Percentiles rank a stretch among this genome's conserved stretches.
Evolutionary conservation across 2,888 invertebrate species (phyloP).

Genomic region (Camptogramma bilineatum): DNA sequence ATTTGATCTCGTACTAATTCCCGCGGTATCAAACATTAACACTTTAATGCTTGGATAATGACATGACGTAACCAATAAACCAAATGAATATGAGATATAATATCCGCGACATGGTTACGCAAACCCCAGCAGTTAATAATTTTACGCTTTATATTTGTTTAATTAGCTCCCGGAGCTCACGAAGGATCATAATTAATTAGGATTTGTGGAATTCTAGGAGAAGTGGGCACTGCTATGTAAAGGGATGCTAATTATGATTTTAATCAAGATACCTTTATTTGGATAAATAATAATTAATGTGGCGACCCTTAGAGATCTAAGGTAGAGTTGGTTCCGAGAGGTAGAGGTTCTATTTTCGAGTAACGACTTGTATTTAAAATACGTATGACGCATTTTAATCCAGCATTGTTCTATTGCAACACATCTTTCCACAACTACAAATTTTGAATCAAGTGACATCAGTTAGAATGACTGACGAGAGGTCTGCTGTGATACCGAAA

Average conservation of each 20-base stretch:
- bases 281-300: slow-evolving; percentile 4
- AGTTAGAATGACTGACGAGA: too few species aligned
- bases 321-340: background rate
- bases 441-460: too few species aligned
- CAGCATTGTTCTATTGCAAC: background rate
- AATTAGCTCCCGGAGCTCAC: slow-evolving; percentile 26
- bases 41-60: background rate
- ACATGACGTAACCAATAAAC: background rate
- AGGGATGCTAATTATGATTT: slow-evolving; percentile 18
- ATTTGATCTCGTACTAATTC: background rate
- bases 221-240: slow-evolving; percentile 18
- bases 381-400: background rate
- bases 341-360: background rate
- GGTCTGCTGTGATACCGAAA: background rate
- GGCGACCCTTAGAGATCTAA: background rate
- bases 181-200: slow-evolving; percentile 36
- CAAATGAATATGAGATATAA: slow-evolving; percentile 3
- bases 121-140: slow-evolving; percentile 18
- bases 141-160: slow-evolving; percentile 31
- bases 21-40: background rate
- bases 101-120: background rate
- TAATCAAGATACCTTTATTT: slow-evolving; percentile 7
- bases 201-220: slow-evolving; percentile 33
- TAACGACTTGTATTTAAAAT: background rate
- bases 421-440: too few species aligned